These are phyloP conservation scores for Mus caroli DNA, from an alignment of 2,797 vertebrate species.

Conservation along the genomic window DNA sequence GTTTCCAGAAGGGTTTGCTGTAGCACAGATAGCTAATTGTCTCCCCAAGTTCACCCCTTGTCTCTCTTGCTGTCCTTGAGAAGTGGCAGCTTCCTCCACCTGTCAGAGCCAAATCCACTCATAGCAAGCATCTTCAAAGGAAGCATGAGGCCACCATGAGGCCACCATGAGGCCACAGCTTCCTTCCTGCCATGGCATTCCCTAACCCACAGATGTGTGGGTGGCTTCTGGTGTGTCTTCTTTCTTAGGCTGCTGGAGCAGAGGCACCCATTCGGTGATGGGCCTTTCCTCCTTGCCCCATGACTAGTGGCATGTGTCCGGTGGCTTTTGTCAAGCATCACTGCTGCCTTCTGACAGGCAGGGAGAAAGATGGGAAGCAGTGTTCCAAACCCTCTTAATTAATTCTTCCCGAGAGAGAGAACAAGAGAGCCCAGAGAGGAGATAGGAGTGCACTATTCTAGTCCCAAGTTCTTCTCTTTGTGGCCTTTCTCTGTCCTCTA, in stretches of 20 bases:
- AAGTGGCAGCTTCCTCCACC: not conserved
- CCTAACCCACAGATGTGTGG: slow-evolving; percentile 71
- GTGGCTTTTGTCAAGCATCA: slow-evolving; percentile 74
- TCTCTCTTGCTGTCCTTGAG: not conserved
- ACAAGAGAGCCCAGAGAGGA: not conserved
- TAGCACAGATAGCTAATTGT: not conserved
- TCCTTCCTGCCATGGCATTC: slow-evolving; percentile 47
- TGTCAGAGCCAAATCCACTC: not conserved
- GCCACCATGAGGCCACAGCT: not conserved
- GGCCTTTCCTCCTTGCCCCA: slow-evolving; percentile 85
- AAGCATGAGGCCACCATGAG: not conserved
- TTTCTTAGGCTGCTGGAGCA: slow-evolving; percentile 72
- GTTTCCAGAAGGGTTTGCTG: not conserved
- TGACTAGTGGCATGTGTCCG: slow-evolving; percentile 83
- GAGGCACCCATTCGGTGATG: slow-evolving; percentile 82
- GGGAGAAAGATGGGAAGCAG: not conserved
- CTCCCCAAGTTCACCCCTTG: not conserved
- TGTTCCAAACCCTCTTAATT: not conserved
- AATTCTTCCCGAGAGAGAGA: not conserved
- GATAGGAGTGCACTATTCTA: not conserved
- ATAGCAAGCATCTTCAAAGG: not conserved
- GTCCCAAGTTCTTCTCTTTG: not conserved
- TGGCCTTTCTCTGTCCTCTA: not conserved
- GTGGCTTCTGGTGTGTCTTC: not conserved
- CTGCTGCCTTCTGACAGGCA: slow-evolving; percentile 56